Conservation (phyloP, 2,888 invertebrate species). For the Tinea pellionella region DNA sequence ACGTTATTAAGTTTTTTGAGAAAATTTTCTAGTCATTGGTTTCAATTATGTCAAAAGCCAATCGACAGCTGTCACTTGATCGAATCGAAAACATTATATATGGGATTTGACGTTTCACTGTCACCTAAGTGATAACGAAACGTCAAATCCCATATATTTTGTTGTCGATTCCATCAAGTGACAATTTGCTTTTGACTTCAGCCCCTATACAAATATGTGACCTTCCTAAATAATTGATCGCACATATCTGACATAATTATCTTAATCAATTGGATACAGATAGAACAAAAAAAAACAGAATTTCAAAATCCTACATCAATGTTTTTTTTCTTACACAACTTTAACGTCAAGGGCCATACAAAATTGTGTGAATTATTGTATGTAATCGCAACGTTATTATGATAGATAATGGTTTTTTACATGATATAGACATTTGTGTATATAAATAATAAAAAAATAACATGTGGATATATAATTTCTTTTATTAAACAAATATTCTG, state of each 20-base stretch:
- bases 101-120: too few relatives aligned
- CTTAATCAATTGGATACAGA: too few relatives aligned
- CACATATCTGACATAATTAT: too few relatives aligned
- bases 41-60: not conserved
- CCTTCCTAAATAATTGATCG: too few relatives aligned
- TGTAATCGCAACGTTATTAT: conserved; percentile 7
- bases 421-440: conserved; percentile 43
- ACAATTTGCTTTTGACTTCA: too few relatives aligned
- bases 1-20: conserved; percentile 22
- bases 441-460: conserved; percentile 42
- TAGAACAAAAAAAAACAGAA: not conserved
- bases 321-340: not conserved
- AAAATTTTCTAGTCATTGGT: conserved; percentile 18
- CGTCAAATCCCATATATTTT: too few relatives aligned
- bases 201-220: too few relatives aligned
- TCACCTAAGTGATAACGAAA: too few relatives aligned
- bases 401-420: conserved; percentile 34
- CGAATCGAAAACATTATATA: too few relatives aligned
- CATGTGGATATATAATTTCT: conserved; percentile 33
- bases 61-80: too few relatives aligned
- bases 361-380: conserved; percentile 15
- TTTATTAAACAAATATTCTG: conserved; percentile 2
- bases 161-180: too few relatives aligned
- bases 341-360: not conserved
- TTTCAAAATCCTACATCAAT: not conserved